Evolutionary conservation across 2,113 vertebrate genomes (phyloP).

Genomic region (Callipepla squamata): DNA sequence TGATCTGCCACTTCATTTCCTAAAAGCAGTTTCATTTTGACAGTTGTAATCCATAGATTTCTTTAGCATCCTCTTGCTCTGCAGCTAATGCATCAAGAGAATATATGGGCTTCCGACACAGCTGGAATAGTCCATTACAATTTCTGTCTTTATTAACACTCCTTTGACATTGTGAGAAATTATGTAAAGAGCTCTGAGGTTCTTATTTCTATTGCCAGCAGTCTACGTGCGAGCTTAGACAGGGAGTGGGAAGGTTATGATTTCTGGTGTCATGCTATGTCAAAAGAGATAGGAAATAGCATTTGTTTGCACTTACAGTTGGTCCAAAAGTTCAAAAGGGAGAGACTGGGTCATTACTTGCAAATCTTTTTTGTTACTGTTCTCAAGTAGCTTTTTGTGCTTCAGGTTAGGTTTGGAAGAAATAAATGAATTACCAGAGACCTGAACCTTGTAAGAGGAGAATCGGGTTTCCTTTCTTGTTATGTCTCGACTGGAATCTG

Average conservation of each 20-base stretch:
- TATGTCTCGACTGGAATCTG: not conserved
- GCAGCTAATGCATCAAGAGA: not conserved
- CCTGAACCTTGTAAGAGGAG: not conserved
- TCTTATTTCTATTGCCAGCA: slow-evolving; percentile 21
- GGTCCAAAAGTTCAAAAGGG: not conserved
- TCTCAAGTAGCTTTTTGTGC: not conserved
- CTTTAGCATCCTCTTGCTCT: not conserved
- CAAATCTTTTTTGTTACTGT: slow-evolving; percentile 2
- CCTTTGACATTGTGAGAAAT: not conserved
- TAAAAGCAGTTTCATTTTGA: slow-evolving; percentile 20
- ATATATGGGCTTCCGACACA: not conserved
- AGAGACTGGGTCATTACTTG: not conserved
- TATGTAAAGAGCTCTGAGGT: not conserved
- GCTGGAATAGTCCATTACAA: not conserved
- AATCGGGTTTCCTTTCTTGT: not conserved
- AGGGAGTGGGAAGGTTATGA: not conserved
- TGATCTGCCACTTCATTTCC: not conserved
- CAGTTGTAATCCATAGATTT: slow-evolving; percentile 28
- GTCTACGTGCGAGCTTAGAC: not conserved
- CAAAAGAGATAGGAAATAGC: slow-evolving; percentile 11
- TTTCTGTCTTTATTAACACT: slow-evolving; percentile 15
- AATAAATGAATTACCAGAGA: not conserved
- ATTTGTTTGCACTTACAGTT: not conserved
- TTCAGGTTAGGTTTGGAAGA: slow-evolving; percentile 1
- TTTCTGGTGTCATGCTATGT: not conserved